Base-by-base conservation (phyloP, 2,113 vertebrate species). In the Ochotona princeps region DNA sequence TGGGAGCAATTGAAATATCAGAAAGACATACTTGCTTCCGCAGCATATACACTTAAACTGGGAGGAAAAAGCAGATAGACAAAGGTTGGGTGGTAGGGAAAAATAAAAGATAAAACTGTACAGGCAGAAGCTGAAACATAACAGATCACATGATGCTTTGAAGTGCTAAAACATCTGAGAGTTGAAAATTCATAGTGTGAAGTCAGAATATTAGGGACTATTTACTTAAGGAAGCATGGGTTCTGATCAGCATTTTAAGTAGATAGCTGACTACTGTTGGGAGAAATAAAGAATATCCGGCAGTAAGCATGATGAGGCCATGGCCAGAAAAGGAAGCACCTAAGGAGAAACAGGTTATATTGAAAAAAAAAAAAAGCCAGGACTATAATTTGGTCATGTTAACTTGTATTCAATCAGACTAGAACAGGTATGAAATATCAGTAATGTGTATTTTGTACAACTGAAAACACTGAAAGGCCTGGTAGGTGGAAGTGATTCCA, bases 141-240 rank as follows among this genome's bases (percentile, higher is more conserved):
- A 44, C 2, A 32, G 51, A 12, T 18, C 14, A 18, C 54, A 57
- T 57, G 18, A 14, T 18, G 6, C 14, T 57, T 57, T 57, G 15
- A 57, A 57, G 54, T 14, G 54, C 18, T 57, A 18, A 57, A 57
- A 57, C 54, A 57, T 57, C 12, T 57, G 74, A 84, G 4, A 61
- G 3, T 32, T 85, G 65, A 44, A 4, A 81, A 63, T 73, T 67
- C 8, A 35, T 47, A 67, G 21, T 60, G 28, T 35, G 69, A 49
- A 92, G 54, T 25, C 5, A 87, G 44, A 73, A n/a, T 61, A 12
- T 80, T 69, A 70, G 15, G 83, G 18, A 0, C 1, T 49, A 63
- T 74, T 93, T 92, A 90, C 73, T 83, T 89, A 87, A 65, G 28
- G 69, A 70, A 78, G 8, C 13, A 23, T 54, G 35, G 82, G 26